These are phyloP conservation scores for Labroides dimidiatus DNA, from an alignment of 2,797 vertebrate genomes.

Conservation along the genomic window DNA sequence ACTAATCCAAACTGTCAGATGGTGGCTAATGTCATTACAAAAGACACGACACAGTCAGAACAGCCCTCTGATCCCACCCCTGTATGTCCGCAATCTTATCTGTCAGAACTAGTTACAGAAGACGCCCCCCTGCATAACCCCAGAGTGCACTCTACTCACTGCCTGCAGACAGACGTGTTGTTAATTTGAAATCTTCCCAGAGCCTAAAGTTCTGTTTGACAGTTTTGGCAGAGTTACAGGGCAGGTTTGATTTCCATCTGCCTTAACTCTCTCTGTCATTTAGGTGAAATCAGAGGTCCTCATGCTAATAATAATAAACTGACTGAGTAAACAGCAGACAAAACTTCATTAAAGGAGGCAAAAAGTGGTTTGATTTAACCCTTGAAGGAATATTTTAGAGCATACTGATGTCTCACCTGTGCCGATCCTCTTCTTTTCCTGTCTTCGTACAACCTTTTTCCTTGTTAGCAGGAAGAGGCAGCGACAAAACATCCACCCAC, in stretches of 20 bases:
- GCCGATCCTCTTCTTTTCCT: constrained; percentile 65
- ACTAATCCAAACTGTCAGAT: constrained; percentile 80
- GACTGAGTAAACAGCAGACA: constrained; percentile 14
- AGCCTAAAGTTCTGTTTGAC: constrained; percentile 68
- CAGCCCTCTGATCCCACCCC: constrained; percentile 60
- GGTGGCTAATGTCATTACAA: constrained; percentile 78
- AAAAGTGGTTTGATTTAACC: not conserved
- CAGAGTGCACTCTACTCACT: constrained; percentile 46
- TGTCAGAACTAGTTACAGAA: constrained; percentile 76
- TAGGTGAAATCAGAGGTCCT: constrained; percentile 50
- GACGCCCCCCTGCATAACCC: constrained; percentile 48
- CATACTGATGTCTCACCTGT: constrained; percentile 72
- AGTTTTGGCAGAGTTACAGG: constrained; percentile 53
- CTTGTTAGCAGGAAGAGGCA: constrained; percentile 84
- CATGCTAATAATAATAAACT: constrained; percentile 54
- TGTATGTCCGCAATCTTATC: constrained; percentile 70
- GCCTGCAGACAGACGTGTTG: constrained; percentile 59
- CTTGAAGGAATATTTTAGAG: not conserved
- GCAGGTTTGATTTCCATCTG: constrained; percentile 58
- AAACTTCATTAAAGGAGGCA: constrained; percentile 2
- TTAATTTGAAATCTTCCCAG: constrained; percentile 66
- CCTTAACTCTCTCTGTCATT: constrained; percentile 64
- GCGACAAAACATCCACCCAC: constrained; percentile 93
- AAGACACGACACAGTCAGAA: constrained; percentile 64
- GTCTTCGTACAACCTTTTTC: constrained; percentile 80